Evolutionary conservation across 2,888 invertebrate genomes (phyloP).

Genomic region (Argyresthia albistria): DNA sequence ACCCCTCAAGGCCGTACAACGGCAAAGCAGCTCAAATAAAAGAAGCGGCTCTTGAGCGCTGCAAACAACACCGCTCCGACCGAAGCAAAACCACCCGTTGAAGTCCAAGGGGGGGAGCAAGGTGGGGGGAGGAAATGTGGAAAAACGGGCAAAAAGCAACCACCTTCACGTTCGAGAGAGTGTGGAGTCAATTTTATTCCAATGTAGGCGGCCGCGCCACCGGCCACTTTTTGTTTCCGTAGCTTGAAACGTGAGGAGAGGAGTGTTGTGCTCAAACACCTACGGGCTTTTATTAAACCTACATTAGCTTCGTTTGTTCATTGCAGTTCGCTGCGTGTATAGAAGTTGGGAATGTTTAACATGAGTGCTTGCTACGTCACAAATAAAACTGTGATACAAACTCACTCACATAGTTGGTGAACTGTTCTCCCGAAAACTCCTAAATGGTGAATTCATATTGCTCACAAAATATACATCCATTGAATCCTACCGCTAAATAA

Average conservation of each 20-base stretch:
- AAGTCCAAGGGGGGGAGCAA: constrained; percentile 49
- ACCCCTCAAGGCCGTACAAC: constrained; percentile 64
- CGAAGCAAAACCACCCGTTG: constrained; percentile 71
- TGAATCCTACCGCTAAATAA: too few relatives aligned
- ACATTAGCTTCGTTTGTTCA: constrained; percentile 25
- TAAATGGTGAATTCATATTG: too few relatives aligned
- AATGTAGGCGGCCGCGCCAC: constrained; percentile 70
- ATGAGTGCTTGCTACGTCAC: too few relatives aligned
- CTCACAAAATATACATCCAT: too few relatives aligned
- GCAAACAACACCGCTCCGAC: constrained; percentile 67
- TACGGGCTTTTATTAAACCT: constrained; percentile 65
- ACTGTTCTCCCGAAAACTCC: too few relatives aligned
- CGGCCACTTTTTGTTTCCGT: constrained; percentile 68
- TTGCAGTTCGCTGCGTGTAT: constrained; percentile 13
- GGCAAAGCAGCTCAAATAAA: constrained; percentile 69
- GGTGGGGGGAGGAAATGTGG: constrained; percentile 28
- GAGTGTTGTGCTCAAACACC: constrained; percentile 67
- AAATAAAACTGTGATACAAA: too few relatives aligned
- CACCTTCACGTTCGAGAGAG: constrained; percentile 69
- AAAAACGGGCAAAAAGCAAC: constrained; percentile 59
- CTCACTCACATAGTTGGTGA: too few relatives aligned
- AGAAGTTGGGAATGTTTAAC: neutral
- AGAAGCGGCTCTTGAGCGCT: constrained; percentile 68
- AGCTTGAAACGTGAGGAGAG: constrained; percentile 65
- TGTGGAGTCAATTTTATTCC: constrained; percentile 73